These are phyloP conservation scores for Potamilus streckersoni DNA, from an alignment of 1,140 invertebrate species.

Conservation along the genomic window DNA sequence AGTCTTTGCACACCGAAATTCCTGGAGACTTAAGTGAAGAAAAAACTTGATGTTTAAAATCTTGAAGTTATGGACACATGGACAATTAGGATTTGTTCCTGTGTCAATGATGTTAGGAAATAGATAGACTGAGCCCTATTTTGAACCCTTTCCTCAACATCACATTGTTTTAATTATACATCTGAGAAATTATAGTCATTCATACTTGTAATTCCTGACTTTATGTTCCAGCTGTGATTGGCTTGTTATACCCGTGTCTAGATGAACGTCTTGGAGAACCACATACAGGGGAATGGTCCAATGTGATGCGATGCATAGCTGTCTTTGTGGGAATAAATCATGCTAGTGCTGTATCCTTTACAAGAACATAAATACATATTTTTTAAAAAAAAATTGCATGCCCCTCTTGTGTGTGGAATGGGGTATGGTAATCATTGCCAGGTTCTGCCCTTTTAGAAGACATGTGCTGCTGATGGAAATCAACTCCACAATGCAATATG, in stretches of 20 bases:
- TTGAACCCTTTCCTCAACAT: too few species aligned
- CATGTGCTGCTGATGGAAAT: too few species aligned
- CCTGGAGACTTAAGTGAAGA: too few species aligned
- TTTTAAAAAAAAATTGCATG: background rate
- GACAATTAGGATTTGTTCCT: too few species aligned
- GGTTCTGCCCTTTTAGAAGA: too few species aligned
- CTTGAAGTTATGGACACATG: too few species aligned
- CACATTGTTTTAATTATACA: background rate
- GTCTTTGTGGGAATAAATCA: slow-evolving; percentile 71
- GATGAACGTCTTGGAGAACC: slow-evolving; percentile 62
- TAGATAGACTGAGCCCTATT: too few species aligned
- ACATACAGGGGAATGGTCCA: slow-evolving; percentile 68
- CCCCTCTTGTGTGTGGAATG: background rate
- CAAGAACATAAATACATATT: background rate
- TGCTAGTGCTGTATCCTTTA: slow-evolving; percentile 71
- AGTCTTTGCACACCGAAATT: too few species aligned
- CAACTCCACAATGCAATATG: too few species aligned
- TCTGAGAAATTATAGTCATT: background rate
- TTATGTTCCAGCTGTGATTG: slow-evolving; percentile 63
- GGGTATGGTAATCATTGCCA: background rate
- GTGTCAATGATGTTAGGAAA: too few species aligned
- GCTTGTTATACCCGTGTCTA: slow-evolving; percentile 66
- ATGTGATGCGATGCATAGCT: slow-evolving; percentile 70
- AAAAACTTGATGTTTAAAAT: too few species aligned
- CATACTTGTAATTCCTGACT: background rate